Evolutionary conservation across 2,888 invertebrate species (phyloP), one percentile per base, ranked within the genome.

Genomic region (Drosophila phalerata): DNA sequence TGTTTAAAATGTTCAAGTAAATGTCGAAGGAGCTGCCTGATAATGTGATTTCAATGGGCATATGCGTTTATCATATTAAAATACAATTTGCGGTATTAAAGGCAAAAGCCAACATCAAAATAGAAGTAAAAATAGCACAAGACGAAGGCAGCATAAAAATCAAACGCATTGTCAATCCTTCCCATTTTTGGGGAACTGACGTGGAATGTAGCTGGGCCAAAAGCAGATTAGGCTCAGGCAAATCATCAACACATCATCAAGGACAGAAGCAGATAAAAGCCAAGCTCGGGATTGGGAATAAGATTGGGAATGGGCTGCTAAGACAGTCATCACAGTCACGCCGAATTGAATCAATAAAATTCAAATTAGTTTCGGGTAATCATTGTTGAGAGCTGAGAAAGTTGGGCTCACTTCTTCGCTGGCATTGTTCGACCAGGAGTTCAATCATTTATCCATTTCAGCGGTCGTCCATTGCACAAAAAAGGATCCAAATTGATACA

Each of bases 331-430:
- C 53, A 22, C 42, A 65, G 40, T 40, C 57, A 74, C 61, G 65
- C 71, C 72, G 74, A 77, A 83, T 80, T 77, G 72, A 84, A 82
- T 82, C 80, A 90, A 89, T 90, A 88, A 89, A 89, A 89, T 91
- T 85, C 90, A 89, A 89, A 89, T 91, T 91, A 90, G 91, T 89
- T 90, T 88, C 77, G 75, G 90, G 77, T 82, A 78, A 89, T 90
- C 81, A 91, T 79, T 77, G 79, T 48, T 60, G 69, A 55, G 53
- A 73, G 47, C 52, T 52, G 40, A 19, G 40, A 19, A 73, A 45
- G 56, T 66, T 40, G 3, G 32, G 43, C 28, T 17, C 40, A 55
- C 30, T 60, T 49, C 58, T 49, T 49, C 58, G 43, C 58, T 45
- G 56, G 42, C 56, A 56, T 64, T 78, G 70, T 73, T 53, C 49